Conservation (phyloP, 2,113 vertebrate species). For the Andinoacara biseriatus region DNA sequence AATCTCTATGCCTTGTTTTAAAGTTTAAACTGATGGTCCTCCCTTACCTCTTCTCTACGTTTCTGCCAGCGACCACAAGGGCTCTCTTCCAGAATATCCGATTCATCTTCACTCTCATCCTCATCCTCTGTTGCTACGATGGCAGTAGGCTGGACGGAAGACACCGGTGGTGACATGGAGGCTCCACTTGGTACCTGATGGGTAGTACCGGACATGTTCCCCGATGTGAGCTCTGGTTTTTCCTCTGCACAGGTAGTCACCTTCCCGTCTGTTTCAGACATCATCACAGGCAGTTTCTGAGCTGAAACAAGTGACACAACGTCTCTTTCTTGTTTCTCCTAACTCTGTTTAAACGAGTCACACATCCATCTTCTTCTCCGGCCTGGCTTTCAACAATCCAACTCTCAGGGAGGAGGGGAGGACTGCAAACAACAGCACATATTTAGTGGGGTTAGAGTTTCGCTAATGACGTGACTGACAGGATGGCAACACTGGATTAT, state of each 20-base stretch:
- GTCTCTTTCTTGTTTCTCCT: constrained; percentile 12
- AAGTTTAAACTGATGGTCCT: background rate
- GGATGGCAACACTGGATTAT: too few relatives aligned
- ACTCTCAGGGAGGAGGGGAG: background rate
- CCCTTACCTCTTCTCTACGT: constrained; percentile 89
- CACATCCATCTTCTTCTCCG: constrained; percentile 29
- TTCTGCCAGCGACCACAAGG: constrained; percentile 98
- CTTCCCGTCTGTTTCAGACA: constrained; percentile 67
- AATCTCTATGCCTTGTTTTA: background rate
- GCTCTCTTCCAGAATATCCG: constrained; percentile 95
- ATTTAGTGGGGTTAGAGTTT: background rate
- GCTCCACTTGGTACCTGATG: constrained; percentile 73
- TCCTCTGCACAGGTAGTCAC: constrained; percentile 36
- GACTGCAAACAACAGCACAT: constrained; percentile 32
- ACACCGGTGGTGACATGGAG: constrained; percentile 83
- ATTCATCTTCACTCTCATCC: constrained; percentile 97
- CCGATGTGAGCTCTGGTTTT: constrained; percentile 41
- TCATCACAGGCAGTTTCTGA: constrained; percentile 25
- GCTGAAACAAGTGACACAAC: constrained; percentile 22
- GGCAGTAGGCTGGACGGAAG: constrained; percentile 79
- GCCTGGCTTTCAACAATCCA: constrained; percentile 23
- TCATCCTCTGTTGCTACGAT: constrained; percentile 86
- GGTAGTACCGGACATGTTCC: constrained; percentile 36
- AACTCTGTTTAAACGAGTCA: constrained; percentile 18
- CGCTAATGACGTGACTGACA: too few relatives aligned